A percentile compares a stretch with the other conserved stretches of the same genome.
These are phyloP conservation scores for Pandemis heparana DNA, from an alignment of 2,888 invertebrate genomes.

Conservation along the genomic window DNA sequence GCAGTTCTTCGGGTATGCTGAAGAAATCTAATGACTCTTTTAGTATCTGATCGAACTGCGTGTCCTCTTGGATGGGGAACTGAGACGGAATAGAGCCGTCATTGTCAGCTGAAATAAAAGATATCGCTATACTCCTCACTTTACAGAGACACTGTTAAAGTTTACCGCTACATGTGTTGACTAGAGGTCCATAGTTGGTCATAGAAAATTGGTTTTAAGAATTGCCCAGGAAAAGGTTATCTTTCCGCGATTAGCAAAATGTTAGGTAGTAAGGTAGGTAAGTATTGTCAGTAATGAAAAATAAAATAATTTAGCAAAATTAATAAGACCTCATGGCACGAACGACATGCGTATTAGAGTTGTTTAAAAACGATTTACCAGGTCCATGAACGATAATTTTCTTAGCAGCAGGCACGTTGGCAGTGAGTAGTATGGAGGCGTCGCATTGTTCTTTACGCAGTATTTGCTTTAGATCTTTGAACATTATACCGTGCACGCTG, in stretches of 20 bases:
- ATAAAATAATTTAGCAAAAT: too few species aligned
- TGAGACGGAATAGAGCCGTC: slow-evolving; percentile 98
- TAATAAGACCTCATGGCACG: too few species aligned
- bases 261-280: too few species aligned
- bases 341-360: too few species aligned
- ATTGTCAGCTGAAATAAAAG: slow-evolving; percentile 87
- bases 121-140: not conserved
- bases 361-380: slow-evolving; percentile 55
- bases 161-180: too few species aligned
- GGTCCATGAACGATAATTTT: slow-evolving; percentile 98
- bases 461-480: slow-evolving; percentile 99
- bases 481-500: slow-evolving; percentile 99
- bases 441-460: slow-evolving; percentile 99
- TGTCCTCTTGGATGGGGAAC: slow-evolving; percentile 99
- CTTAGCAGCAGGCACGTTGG: slow-evolving; percentile 99
- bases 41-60: slow-evolving; percentile 97
- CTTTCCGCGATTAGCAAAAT: too few species aligned
- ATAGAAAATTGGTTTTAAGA: too few species aligned
- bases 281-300: too few species aligned
- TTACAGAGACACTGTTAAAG: too few species aligned
- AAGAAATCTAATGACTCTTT: slow-evolving; percentile 98
- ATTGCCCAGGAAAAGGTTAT: too few species aligned
- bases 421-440: slow-evolving; percentile 98
- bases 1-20: slow-evolving; percentile 95
- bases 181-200: too few species aligned